Evolutionary conservation across 2,888 invertebrate genomes (phyloP).

Genomic region (Gymnosoma rotundatum): DNA sequence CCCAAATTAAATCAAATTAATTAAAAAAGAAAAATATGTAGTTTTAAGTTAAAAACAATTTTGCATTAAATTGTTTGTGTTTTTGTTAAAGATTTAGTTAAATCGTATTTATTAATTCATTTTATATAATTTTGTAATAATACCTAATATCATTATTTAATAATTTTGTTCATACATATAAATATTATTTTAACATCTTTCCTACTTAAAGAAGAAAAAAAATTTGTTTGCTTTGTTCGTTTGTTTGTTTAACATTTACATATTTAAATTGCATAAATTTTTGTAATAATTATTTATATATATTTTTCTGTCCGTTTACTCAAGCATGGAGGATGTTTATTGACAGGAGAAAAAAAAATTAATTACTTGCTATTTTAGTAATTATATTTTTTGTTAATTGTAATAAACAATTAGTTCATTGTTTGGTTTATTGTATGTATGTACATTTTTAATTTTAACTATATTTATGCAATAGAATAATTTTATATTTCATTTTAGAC

Average conservation of each 20-base stretch:
- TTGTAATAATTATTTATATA: slow-evolving; percentile 9
- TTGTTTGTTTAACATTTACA: slow-evolving; percentile 50
- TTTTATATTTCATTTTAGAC: slow-evolving; percentile 72
- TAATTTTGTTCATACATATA: slow-evolving; percentile 29
- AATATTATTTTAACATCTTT: slow-evolving; percentile 46
- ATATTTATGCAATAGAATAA: slow-evolving; percentile 49
- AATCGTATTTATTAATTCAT: slow-evolving; percentile 33
- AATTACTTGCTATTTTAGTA: not conserved
- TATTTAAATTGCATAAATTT: slow-evolving; percentile 71
- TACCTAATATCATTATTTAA: slow-evolving; percentile 50
- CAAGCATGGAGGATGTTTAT: not conserved
- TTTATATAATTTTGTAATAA: slow-evolving; percentile 51
- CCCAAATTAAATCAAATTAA: not conserved
- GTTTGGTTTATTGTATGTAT: slow-evolving; percentile 48
- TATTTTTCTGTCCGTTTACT: not conserved
- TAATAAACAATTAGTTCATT: slow-evolving; percentile 48
- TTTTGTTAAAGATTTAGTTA: slow-evolving; percentile 22
- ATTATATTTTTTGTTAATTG: slow-evolving; percentile 8
- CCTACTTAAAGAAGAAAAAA: slow-evolving; percentile 53
- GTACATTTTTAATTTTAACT: slow-evolving; percentile 43
- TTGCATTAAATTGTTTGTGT: slow-evolving; percentile 16
- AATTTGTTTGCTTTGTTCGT: slow-evolving; percentile 33
- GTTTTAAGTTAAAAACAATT: too few species aligned
- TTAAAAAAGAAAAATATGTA: not conserved
- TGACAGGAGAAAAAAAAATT: slow-evolving; percentile 8